Percentiles rank a stretch among this genome's conserved stretches.
These are phyloP conservation scores for Callorhinus ursinus DNA, from an alignment of 2,113 vertebrate genomes.

Conservation along the genomic window DNA sequence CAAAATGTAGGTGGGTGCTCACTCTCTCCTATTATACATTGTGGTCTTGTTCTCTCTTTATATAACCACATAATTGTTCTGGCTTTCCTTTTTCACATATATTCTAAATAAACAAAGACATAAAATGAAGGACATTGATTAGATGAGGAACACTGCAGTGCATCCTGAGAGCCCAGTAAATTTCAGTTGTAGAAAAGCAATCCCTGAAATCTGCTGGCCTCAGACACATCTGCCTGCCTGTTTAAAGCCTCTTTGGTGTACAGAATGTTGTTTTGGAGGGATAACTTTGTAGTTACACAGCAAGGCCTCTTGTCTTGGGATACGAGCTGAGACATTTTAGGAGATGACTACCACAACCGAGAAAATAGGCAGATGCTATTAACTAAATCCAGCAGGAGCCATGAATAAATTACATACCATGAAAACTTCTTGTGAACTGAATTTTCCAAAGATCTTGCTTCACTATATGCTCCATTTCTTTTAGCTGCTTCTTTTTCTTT, in stretches of 20 bases:
- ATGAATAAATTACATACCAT: slow-evolving; percentile 55
- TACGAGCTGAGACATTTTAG: slow-evolving; percentile 42
- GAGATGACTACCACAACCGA: not conserved
- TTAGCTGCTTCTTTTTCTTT: not conserved
- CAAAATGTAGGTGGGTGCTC: not conserved
- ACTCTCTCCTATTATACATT: not conserved
- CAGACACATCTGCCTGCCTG: not conserved
- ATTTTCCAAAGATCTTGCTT: slow-evolving; percentile 48
- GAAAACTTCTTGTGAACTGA: slow-evolving; percentile 10
- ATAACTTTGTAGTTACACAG: not conserved
- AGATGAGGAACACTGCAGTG: not conserved
- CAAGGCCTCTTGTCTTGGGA: not conserved
- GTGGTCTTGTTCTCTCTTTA: not conserved
- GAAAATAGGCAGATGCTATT: slow-evolving; percentile 24
- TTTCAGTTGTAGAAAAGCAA: not conserved
- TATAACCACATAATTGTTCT: not conserved
- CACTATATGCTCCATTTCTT: slow-evolving; percentile 55
- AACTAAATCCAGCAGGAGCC: not conserved
- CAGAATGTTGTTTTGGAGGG: not conserved
- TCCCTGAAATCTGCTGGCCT: not conserved
- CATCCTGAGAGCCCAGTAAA: not conserved
- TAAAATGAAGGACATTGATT: not conserved
- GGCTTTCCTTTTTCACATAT: not conserved
- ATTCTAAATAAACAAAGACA: not conserved
- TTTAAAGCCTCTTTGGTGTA: not conserved